Conservation (phyloP, 2,888 invertebrate genomes). For the Arrhopalites spinosus region DNA sequence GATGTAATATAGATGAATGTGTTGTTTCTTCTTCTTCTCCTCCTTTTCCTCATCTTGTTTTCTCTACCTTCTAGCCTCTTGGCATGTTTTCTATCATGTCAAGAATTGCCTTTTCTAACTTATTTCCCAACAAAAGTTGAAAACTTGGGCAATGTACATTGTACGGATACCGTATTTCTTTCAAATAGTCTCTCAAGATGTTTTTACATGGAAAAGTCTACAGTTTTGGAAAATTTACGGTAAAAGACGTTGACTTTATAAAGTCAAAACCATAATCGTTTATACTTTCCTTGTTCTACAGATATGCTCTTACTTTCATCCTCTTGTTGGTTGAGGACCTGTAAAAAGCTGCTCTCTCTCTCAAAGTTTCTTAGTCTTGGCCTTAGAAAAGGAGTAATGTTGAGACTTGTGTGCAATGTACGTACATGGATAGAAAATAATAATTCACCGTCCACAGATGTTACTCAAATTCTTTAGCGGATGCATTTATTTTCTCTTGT, state of each 20-base stretch:
- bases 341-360: too few species aligned
- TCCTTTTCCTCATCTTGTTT: too few species aligned
- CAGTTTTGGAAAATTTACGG: too few species aligned
- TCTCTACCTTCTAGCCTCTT: too few species aligned
- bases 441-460: slow-evolving; percentile 32
- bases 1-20: slow-evolving; percentile 34
- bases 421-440: slow-evolving; percentile 26
- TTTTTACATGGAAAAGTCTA: not conserved
- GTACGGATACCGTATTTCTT: not conserved
- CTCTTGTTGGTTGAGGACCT: too few species aligned
- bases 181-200: not conserved
- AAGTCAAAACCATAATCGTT: not conserved
- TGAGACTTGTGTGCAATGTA: too few species aligned
- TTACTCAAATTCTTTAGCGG: slow-evolving; percentile 25
- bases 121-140: not conserved
- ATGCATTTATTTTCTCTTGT: slow-evolving; percentile 3
- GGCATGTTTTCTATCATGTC: not conserved
- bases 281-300: not conserved
- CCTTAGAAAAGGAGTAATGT: slow-evolving; percentile 23
- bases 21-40: not conserved
- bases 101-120: too few species aligned
- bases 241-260: not conserved
- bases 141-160: too few species aligned
- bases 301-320: too few species aligned
- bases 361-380: not conserved